Evolutionary conservation across 2,113 vertebrate species (phyloP).

Genomic region (Atherinomorus stipes): DNA sequence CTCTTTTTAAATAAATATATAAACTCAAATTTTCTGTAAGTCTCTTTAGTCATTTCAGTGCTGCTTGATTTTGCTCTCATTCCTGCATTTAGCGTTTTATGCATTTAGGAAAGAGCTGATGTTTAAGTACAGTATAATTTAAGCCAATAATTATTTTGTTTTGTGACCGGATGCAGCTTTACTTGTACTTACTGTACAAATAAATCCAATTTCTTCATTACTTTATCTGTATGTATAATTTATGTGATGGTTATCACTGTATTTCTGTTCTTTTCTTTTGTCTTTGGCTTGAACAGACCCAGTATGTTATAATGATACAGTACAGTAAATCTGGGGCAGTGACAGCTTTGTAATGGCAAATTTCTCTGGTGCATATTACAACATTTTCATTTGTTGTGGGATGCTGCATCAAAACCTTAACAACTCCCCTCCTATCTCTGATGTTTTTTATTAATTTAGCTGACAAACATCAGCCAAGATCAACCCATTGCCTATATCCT

Average conservation of each 20-base stretch:
- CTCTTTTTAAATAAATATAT: too few relatives aligned
- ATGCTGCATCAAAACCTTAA: slow-evolving; percentile 29
- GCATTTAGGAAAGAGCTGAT: not conserved
- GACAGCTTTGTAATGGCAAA: slow-evolving; percentile 5
- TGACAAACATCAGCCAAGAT: slow-evolving; percentile 2
- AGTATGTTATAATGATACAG: not conserved
- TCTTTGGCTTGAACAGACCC: not conserved
- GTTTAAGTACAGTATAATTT: not conserved
- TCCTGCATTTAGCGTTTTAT: too few relatives aligned
- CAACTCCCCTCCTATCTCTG: slow-evolving; percentile 24
- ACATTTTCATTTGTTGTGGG: slow-evolving; percentile 18
- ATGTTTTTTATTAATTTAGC: not conserved
- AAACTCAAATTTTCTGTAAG: not conserved
- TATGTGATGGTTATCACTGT: not conserved
- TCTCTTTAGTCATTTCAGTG: not conserved
- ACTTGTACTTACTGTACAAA: not conserved
- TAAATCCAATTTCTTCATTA: not conserved
- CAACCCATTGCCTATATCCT: not conserved
- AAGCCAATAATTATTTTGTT: too few relatives aligned
- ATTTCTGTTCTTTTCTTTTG: slow-evolving; percentile 11
- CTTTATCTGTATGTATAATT: not conserved
- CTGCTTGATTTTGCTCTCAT: not conserved
- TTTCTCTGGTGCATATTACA: slow-evolving; percentile 6
- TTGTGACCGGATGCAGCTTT: too few relatives aligned
- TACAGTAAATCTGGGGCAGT: slow-evolving; percentile 8